A percentile compares a stretch with the other conserved stretches of the same genome.
Evolutionary conservation across 2,797 vertebrate genomes (phyloP).

Genomic region (Karalla daura): DNA sequence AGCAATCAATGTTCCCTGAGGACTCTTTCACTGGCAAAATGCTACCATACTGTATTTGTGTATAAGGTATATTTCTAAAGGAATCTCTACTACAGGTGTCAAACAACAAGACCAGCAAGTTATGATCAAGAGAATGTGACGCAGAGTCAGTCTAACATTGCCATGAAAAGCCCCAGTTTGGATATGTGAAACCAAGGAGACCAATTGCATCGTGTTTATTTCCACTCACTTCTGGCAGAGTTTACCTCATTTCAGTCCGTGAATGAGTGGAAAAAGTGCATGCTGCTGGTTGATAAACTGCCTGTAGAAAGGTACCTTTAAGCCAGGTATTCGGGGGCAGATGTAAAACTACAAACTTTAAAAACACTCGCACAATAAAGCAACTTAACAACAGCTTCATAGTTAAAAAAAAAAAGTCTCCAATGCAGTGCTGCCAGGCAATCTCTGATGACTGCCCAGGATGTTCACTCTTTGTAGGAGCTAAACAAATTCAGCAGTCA

Average conservation of each 20-base stretch:
- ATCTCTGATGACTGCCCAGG: conserved; percentile 40
- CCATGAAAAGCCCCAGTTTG: too few species aligned
- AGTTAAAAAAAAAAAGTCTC: conserved; percentile 12
- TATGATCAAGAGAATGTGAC: not conserved
- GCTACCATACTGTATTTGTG: too few species aligned
- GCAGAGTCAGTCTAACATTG: not conserved
- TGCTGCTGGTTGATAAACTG: not conserved
- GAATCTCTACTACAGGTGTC: too few species aligned
- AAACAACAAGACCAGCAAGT: too few species aligned
- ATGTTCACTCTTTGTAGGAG: conserved; percentile 32
- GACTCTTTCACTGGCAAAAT: too few species aligned
- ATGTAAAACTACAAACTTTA: conserved; percentile 16
- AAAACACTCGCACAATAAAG: conserved; percentile 23
- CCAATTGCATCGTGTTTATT: conserved; percentile 45
- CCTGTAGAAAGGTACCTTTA: not conserved
- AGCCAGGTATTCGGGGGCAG: not conserved
- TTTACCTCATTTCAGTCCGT: conserved; percentile 55
- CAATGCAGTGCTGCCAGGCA: conserved; percentile 1
- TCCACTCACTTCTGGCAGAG: conserved; percentile 51
- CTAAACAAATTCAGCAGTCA: conserved; percentile 50
- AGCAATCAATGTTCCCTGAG: too few species aligned
- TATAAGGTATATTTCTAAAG: too few species aligned
- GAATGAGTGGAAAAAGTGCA: not conserved
- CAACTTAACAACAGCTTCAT: conserved; percentile 17
- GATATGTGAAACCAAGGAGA: too few species aligned